Base-by-base conservation (phyloP, 2,888 invertebrate genomes). In the Hipparchia semele region DNA sequence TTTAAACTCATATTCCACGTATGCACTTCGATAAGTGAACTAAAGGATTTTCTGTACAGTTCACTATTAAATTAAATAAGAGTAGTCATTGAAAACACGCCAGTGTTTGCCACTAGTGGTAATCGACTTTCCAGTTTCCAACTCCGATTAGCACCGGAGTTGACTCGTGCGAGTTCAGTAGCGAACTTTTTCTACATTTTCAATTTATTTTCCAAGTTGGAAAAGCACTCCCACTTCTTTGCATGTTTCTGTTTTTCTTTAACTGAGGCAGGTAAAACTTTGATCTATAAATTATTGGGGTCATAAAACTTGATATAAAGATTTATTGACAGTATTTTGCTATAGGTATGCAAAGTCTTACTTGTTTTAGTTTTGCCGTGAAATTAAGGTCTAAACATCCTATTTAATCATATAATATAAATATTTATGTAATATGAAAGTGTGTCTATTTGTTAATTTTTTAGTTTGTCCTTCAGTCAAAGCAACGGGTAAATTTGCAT, bases 81-180 rank as follows among this genome's bases (percentile, higher is more conserved):
- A 59, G 65, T 70, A 49, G 49, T 49, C 8, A 8, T 49, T 71
- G 10, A 66, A 60, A 71, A 39, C 53, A 66, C 59, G 45, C 51
- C 56, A 62, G 45, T 68, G 46, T 72, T 68, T 51, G 9, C 49
- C 51, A 60, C 68, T 60, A 49, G 49, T 33, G 49, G 62, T 68
- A 75, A 75, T 68, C 72, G 68, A 75, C 70, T 73, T 70, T 68
- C 51, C 23, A 71, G 65, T 65, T 73, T 67, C 58, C n/a, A 69
- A 75, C 69, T 69, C 58, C 67, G 67, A 72, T 75, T 75, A 72
- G 59, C 58, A 72, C 74, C 53, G 45, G 54, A 72, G 67, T 73
- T 70, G 46, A 59, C 68, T 70, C 66, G 45, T 67, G 61, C 23
- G 70, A 64, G 59, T 62, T 64, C 54, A 13, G 13, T 54, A 53